A percentile compares a stretch with the other conserved stretches of the same genome.
Conservation (phyloP, 2,113 vertebrate genomes). For the Zosterops lateralis region DNA sequence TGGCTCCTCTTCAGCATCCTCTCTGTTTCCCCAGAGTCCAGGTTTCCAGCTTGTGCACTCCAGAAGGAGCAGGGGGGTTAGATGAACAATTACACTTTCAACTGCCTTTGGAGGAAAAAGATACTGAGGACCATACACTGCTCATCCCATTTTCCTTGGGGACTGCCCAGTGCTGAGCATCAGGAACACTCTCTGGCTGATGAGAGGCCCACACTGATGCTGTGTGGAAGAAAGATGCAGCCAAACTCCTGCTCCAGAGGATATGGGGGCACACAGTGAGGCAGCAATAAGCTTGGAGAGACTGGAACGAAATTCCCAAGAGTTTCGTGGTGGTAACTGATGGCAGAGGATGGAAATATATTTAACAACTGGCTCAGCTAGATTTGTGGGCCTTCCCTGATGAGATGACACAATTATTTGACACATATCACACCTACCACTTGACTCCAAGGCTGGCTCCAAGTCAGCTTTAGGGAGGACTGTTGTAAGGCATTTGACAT, state of each 20-base stretch:
- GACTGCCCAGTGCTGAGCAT: not conserved
- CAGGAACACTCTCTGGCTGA: accelerated
- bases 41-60: not conserved
- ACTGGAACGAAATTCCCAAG: not conserved
- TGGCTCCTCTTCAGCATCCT: not conserved
- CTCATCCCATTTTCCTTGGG: not conserved
- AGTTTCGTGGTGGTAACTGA: not conserved
- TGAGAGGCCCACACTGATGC: not conserved
- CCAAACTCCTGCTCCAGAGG: not conserved
- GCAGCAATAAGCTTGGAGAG: not conserved
- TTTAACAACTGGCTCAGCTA: not conserved
- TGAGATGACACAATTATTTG: not conserved
- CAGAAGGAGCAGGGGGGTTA: not conserved
- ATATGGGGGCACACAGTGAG: accelerated
- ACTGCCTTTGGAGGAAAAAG: not conserved
- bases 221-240: not conserved
- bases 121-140: not conserved
- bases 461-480: slow-evolving; percentile 37
- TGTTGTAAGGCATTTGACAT: slow-evolving; percentile 25
- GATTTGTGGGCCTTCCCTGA: not conserved
- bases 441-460: slow-evolving; percentile 15
- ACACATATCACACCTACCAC: slow-evolving; percentile 34
- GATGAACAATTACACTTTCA: not conserved
- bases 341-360: not conserved
- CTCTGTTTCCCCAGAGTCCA: not conserved